Percentiles rank a stretch among this genome's conserved stretches.
phyloP scores from a whole-genome alignment of 1,140 invertebrate species.

The Agraylea sexmaculata region DNA sequence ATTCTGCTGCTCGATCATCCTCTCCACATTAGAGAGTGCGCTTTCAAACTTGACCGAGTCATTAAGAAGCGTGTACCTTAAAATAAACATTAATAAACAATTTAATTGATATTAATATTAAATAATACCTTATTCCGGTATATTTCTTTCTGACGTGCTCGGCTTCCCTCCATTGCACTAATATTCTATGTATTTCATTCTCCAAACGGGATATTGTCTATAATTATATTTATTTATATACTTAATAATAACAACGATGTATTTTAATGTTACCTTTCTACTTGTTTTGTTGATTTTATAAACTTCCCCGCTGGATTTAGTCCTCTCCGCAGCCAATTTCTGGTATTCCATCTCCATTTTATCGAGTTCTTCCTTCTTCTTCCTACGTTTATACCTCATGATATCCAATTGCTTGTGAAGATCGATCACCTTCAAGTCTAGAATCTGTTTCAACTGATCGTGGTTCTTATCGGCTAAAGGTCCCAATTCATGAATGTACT shows the following conservation, averaged over 20 bases:
- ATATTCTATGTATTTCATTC: constrained; percentile 62
- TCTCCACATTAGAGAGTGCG: constrained; percentile 52
- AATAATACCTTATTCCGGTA: constrained; percentile 45
- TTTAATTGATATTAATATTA: background rate
- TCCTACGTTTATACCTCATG: constrained; percentile 52
- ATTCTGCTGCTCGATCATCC: constrained; percentile 51
- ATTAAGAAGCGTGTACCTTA: constrained; percentile 49
- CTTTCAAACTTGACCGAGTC: constrained; percentile 62
- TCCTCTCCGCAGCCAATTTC: constrained; percentile 34
- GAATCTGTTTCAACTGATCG: constrained; percentile 40
- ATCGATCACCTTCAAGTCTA: constrained; percentile 65
- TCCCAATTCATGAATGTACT: constrained; percentile 34
- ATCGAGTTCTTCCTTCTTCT: constrained; percentile 42
- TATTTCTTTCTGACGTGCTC: constrained; percentile 68
- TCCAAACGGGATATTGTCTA: constrained; percentile 59
- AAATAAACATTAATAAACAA: constrained; percentile 13
- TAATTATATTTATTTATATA: constrained; percentile 13
- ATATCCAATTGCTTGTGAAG: constrained; percentile 62
- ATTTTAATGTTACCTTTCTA: constrained; percentile 28
- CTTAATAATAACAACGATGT: background rate
- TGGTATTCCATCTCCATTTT: constrained; percentile 48
- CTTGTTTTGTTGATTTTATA: constrained; percentile 28
- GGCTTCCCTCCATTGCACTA: constrained; percentile 68
- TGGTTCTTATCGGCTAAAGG: constrained; percentile 30
- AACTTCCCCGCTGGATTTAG: constrained; percentile 30